phyloP scores from a whole-genome alignment of 1,140 invertebrate genomes.

The Cotesia typhae region DNA sequence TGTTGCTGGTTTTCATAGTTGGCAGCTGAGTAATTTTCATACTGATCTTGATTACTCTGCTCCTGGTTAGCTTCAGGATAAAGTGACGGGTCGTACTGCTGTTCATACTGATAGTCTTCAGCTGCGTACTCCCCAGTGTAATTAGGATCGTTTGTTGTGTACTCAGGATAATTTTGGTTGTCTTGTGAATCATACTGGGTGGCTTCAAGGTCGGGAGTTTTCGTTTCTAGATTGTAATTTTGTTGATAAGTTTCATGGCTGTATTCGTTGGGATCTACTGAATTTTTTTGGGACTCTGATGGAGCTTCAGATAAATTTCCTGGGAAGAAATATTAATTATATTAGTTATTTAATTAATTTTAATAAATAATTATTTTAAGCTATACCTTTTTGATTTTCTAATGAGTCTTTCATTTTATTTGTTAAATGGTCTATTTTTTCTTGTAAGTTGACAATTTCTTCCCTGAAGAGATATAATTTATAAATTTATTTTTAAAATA shows the following conservation, averaged over 20 bases:
- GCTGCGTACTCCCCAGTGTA: constrained; percentile 44
- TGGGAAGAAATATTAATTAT: too few relatives aligned
- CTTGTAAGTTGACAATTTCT: constrained; percentile 67
- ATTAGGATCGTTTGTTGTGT: constrained; percentile 38
- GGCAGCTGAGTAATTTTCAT: constrained; percentile 35
- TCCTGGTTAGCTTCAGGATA: constrained; percentile 41
- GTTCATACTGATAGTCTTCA: constrained; percentile 49
- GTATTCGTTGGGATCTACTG: neutral
- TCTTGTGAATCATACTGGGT: constrained; percentile 29
- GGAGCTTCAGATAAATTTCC: too few relatives aligned
- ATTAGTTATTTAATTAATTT: neutral
- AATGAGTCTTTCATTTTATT: constrained; percentile 62
- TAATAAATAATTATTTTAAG: neutral
- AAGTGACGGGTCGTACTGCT: constrained; percentile 47
- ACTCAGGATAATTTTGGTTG: constrained; percentile 36
- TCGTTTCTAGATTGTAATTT: constrained; percentile 20
- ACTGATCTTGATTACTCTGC: constrained; percentile 28
- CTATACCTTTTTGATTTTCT: constrained; percentile 53
- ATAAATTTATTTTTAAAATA: constrained; percentile 27
- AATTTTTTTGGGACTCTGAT: neutral
- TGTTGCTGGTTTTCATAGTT: constrained; percentile 27
- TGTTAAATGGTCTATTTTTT: constrained; percentile 64
- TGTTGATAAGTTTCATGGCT: constrained; percentile 19
- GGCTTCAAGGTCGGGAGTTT: neutral
- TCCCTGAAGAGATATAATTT: constrained; percentile 57